Conservation (phyloP, 2,113 vertebrate genomes). For the Typhlomys cinereus region DNA sequence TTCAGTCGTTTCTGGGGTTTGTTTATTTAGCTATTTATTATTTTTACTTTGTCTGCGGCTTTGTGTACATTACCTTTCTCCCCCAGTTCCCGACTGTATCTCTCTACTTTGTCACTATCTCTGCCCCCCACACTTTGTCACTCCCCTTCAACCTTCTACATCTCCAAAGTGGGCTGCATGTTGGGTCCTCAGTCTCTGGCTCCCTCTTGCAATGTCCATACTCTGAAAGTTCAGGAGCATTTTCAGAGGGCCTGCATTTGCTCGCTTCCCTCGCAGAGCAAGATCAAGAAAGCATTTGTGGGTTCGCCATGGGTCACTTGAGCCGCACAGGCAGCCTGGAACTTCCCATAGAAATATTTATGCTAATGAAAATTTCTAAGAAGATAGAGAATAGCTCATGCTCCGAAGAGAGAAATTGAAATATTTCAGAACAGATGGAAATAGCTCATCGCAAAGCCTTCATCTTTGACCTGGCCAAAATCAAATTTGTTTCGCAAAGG, state of each 20-base stretch:
- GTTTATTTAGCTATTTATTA: neutral
- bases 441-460: neutral
- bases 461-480: neutral
- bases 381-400: neutral
- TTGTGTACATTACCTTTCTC: neutral
- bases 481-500: slow-evolving; percentile 1
- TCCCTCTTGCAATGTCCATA: neutral
- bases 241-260: neutral
- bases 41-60: neutral
- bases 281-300: neutral
- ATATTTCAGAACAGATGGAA: neutral
- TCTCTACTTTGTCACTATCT: neutral
- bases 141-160: neutral
- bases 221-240: neutral
- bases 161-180: neutral
- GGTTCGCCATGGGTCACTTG: neutral
- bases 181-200: neutral
- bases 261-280: neutral
- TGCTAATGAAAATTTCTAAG: neutral
- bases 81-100: too few relatives aligned
- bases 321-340: neutral
- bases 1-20: neutral
- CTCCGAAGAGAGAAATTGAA: neutral
- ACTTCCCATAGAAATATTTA: neutral
- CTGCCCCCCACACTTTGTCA: neutral